These are phyloP conservation scores for Thamnophis elegans DNA, from an alignment of 2,797 vertebrate species.

Conservation along the genomic window DNA sequence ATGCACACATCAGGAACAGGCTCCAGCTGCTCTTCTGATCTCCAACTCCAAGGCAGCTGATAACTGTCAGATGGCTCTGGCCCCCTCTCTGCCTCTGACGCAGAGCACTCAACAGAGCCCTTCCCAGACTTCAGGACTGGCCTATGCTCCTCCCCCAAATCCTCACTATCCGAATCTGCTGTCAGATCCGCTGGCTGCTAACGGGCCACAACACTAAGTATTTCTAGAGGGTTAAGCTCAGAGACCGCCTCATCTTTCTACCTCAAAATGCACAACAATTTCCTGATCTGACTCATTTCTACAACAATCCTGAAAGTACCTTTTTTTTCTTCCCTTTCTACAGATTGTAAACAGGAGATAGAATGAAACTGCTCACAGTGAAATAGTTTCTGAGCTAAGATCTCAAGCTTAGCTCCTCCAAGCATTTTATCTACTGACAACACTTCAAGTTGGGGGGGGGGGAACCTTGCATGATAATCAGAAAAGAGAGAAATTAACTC, in stretches of 20 bases:
- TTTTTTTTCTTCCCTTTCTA: too few relatives aligned
- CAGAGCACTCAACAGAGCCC: too few relatives aligned
- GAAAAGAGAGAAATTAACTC: neutral
- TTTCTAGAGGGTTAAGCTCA: neutral
- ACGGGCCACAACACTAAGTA: neutral
- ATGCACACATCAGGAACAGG: too few relatives aligned
- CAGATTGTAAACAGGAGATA: neutral
- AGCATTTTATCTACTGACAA: neutral
- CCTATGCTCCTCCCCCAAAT: too few relatives aligned
- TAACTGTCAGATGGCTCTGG: too few relatives aligned
- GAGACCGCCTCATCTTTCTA: neutral
- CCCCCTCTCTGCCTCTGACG: too few relatives aligned
- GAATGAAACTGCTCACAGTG: neutral
- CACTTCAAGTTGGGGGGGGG: neutral
- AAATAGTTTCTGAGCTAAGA: neutral
- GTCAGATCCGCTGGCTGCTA: too few relatives aligned
- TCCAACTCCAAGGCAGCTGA: too few relatives aligned
- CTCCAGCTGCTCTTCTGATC: too few relatives aligned
- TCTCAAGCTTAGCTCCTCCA: neutral
- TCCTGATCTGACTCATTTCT: neutral
- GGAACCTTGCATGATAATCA: neutral
- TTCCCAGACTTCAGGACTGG: too few relatives aligned
- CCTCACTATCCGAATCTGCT: too few relatives aligned
- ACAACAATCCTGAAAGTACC: neutral
- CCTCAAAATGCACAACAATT: neutral